Percentiles rank a stretch among this genome's conserved stretches.
Evolutionary conservation across 2,888 invertebrate genomes (phyloP).

Genomic region (Polydrusus tereticollis): DNA sequence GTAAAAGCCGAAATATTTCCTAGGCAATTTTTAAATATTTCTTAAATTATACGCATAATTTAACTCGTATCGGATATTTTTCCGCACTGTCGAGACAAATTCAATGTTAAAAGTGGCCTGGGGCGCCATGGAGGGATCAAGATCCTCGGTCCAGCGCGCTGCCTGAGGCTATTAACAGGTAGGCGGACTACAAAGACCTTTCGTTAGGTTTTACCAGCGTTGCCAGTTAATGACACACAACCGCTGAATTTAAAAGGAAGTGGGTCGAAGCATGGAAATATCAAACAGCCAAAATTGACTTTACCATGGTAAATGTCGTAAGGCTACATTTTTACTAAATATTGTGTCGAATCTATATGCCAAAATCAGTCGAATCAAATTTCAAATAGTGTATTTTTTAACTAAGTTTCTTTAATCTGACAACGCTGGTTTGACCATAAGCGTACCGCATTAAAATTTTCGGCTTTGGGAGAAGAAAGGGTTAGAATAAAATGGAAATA

Average conservation of each 20-base stretch:
- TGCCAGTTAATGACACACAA: too few relatives aligned
- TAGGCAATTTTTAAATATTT: background rate
- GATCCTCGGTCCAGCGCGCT: conserved; percentile 37
- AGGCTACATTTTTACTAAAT: too few relatives aligned
- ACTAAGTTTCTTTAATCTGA: background rate
- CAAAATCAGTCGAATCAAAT: too few relatives aligned
- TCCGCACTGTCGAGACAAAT: conserved; percentile 43
- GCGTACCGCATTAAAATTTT: conserved; percentile 4
- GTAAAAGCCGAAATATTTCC: too few relatives aligned
- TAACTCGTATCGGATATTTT: conserved; percentile 26
- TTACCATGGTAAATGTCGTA: too few relatives aligned
- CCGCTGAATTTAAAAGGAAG: too few relatives aligned
- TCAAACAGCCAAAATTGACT: too few relatives aligned
- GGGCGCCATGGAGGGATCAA: conserved; percentile 40
- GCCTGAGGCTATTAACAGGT: conserved; percentile 39
- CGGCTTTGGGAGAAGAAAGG: background rate
- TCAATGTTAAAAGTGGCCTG: conserved; percentile 32
- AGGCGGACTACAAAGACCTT: conserved; percentile 40
- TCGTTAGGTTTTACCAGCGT: background rate
- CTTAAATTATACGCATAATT: conserved; percentile 17
- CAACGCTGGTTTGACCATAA: background rate
- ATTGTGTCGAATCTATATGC: too few relatives aligned
- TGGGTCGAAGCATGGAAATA: too few relatives aligned
- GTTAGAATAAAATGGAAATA: background rate
- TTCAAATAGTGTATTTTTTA: too few relatives aligned